These are phyloP conservation scores for Eospalax fontanierii DNA, from an alignment of 2,797 vertebrate genomes.

Conservation along the genomic window DNA sequence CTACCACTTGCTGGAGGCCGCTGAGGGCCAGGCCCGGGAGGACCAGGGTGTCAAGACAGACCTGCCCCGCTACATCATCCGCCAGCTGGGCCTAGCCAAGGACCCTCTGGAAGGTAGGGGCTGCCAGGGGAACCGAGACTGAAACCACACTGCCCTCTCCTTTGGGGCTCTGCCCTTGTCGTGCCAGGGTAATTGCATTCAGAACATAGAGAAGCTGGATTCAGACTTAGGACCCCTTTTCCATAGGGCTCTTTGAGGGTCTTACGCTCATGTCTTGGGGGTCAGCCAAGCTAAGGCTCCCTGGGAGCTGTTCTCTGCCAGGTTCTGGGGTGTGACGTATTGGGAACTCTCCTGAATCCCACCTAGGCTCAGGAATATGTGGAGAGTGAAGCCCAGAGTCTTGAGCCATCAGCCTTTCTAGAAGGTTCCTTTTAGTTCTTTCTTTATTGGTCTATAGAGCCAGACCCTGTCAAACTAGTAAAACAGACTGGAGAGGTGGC, in stretches of 20 bases:
- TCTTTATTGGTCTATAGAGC: background rate
- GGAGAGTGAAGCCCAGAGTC: background rate
- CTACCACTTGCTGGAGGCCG: slow-evolving; percentile 97
- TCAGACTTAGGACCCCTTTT: background rate
- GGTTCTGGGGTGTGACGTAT: background rate
- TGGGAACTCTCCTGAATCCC: background rate
- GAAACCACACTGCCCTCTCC: background rate
- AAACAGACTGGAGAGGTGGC: too few relatives aligned
- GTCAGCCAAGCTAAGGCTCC: too few relatives aligned
- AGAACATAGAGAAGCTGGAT: too few relatives aligned
- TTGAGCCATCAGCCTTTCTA: background rate
- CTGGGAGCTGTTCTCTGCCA: background rate
- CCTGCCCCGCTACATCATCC: slow-evolving; percentile 98
- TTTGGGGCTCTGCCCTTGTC: background rate
- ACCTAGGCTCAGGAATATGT: too few relatives aligned
- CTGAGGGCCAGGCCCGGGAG: slow-evolving; percentile 97
- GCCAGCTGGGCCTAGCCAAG: slow-evolving; percentile 95
- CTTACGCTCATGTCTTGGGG: background rate
- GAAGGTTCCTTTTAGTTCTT: background rate
- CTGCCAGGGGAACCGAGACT: background rate
- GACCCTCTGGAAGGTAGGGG: slow-evolving; percentile 94
- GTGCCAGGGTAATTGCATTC: background rate
- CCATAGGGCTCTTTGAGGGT: background rate
- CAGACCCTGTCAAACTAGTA: background rate
- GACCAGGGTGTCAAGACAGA: slow-evolving; percentile 97